These are phyloP conservation scores for Diacarnus erythraeanus DNA, from an alignment of 37 sponge, comb jelly and placozoan species.

Conservation along the genomic window DNA sequence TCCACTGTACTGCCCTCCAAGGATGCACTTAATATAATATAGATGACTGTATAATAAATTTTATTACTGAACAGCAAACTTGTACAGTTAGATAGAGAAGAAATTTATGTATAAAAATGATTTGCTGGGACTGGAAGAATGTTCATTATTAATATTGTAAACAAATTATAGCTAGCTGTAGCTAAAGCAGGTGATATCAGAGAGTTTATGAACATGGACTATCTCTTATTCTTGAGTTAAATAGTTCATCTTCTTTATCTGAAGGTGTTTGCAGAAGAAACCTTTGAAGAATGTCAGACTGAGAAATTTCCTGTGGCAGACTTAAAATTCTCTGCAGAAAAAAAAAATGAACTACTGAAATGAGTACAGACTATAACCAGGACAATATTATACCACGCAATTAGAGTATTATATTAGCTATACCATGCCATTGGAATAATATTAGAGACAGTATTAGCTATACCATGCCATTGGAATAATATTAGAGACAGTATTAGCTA, in stretches of 20 bases:
- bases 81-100: too few species aligned
- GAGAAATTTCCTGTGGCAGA: conserved; percentile 35
- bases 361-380: not conserved
- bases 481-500: not conserved
- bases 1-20: too few species aligned
- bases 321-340: conserved; percentile 29
- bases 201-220: not conserved
- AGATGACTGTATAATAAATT: too few species aligned
- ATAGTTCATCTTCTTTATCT: conserved; percentile 68
- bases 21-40: too few species aligned
- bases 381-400: not conserved
- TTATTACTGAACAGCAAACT: too few species aligned
- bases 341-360: not conserved
- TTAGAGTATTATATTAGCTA: not conserved
- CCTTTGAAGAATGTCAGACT: conserved; percentile 1
- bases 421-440: not conserved
- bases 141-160: too few species aligned
- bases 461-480: not conserved
- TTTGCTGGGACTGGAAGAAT: too few species aligned
- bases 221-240: conserved; percentile 31
- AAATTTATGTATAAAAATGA: too few species aligned
- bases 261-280: conserved; percentile 57
- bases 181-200: not conserved
- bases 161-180: too few species aligned
- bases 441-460: not conserved